Evolutionary conservation across 2,888 invertebrate genomes (phyloP), one percentile per base, ranked within the genome.

Genomic region (Drosophila demipolita): DNA sequence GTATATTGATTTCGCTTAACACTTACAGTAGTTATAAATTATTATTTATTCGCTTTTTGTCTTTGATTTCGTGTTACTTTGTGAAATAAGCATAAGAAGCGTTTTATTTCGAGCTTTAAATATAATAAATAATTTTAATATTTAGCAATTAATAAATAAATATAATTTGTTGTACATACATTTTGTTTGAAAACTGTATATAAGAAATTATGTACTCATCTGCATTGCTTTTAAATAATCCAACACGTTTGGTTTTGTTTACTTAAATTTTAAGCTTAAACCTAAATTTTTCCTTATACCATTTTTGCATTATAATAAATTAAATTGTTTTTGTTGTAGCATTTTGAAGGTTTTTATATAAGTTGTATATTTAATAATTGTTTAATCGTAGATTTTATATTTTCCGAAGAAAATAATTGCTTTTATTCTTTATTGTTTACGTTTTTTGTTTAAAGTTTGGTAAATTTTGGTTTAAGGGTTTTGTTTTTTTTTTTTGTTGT

Each of bases 361-460:
- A 54, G 26, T 73, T 59, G 36, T 66, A 54, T 67, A 73, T 62
- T 66, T 62, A 54, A 62, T 71, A 73, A 20, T 42, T 57, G n/a
- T 72, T 66, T 57, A 65, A 59, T 70, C 61, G 59, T 60, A 66
- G 61, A 58, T 77, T 87, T 85, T 82, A 74, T 78, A 76, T 78
- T 90, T 89, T 83, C 83, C 38, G 60, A 66, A 66, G 89, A 77
- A 90, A 91, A 90, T 81, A 91, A 91, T 91, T 91, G 90, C 90
- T 91, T 91, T 84, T 79, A 68, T 69, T 65, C 40, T 49, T 87
- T 87, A 87, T 87, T 87, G 83, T 87, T 64, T 68, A 78, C 65
- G 74, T 80, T 79, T 68, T 45, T 70, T 48, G 0, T 64, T 49
- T 49, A 15, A 45, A 58, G 40, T 54, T 58, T 49, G 49, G 71